Base-by-base conservation (phyloP, 1,140 invertebrate species). In the Adoxophyes honmai region DNA sequence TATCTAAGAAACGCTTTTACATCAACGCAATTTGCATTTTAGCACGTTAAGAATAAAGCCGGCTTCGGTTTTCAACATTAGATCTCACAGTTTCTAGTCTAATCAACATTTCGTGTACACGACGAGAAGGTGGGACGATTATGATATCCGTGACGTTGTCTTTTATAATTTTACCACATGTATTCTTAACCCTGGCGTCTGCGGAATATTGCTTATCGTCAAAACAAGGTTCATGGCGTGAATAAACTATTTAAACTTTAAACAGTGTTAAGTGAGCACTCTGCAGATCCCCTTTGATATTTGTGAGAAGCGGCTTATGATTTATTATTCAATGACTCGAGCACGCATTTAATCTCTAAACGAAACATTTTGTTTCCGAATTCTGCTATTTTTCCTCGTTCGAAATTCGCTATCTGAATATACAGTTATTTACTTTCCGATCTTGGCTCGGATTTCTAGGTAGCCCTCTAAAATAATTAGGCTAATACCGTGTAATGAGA, bases 231-330 rank as follows among this genome's bases (percentile, higher is more conserved):
- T 48, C 21, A 16, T 48, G 16, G 15, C 42, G n/a, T 48, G 16
- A 48, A 48, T 48, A 48, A 48, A 48, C 42, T 48, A 48, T 48
- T 48, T 48, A 48, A 48, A 78, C 64, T 48, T 48, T 48, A 48
- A 48, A 78, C 64, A 70, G 59, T 70, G 71, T 76, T 73, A 78
- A 75, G 67, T 78, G 75, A 73, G 70, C 66, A 69, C 77, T 76
- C 75, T 76, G 73, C 70, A 79, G 67, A 73, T 75, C 63, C 57
- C 66, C 73, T 79, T 79, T 79, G 76, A 79, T 73, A 78, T 75
- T 68, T 64, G 56, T 64, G 38, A 59, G 58, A 70, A 68, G 58
- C 57, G 61, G 59, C 72, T 73, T 75, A 74, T 77, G 74, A 80
- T 80, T 79, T 81, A 79, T 81, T 75, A 83, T 83, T 80, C 72